Evolutionary conservation across 2,113 vertebrate species (phyloP), one percentile per base, ranked within the genome.

Genomic region (Istiophorus platypterus): DNA sequence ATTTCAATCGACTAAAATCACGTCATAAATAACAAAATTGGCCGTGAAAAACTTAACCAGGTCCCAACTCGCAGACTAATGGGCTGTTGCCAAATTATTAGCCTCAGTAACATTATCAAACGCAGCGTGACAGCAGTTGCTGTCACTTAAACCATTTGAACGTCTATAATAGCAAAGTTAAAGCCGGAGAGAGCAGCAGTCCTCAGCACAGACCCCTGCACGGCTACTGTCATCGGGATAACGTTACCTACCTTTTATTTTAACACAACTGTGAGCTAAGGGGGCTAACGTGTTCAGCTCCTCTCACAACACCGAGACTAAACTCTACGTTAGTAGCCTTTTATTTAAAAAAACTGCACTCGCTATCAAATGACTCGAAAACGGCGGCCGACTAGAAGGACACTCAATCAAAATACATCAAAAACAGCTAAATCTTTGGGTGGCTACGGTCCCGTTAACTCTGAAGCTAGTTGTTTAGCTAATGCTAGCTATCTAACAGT

Each of bases 401-500:
- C 0, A 37, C 67, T 3, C 1, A 37, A 34, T 34, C 9, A 31
- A 56, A 39, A 51, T 17, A 24, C 7, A 39, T 12, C 9, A 4
- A 29, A 18, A 58, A 27, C 29, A 17, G 18, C 24, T 70, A 8
- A 8, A 37, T 76, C 52, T 49, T 15, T n/a, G 37, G 31, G 29
- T 34, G 66, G 85, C 86, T 89, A 76, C 66, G 4, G 29, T 29
- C 52, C 57, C 58, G 65, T 85, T 90, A 74, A 77, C 26, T 59
- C 65, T 56, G 72, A 27, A 26, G 86, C 65, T 85, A 82, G 49
- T 14, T 37, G 14, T 22, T 27, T 81, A 80, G 84, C 85, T 80
- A 49, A 78, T 47, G 84, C 61, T 87, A 87, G 24, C 78, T 34
- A 3, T 27, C 5, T 6, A 61, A 76, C 42, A 71, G 58, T 1